Percentiles rank a stretch among this genome's conserved stretches.
Conservation (phyloP, 1,140 invertebrate species). For the Platyscapa corneri region DNA sequence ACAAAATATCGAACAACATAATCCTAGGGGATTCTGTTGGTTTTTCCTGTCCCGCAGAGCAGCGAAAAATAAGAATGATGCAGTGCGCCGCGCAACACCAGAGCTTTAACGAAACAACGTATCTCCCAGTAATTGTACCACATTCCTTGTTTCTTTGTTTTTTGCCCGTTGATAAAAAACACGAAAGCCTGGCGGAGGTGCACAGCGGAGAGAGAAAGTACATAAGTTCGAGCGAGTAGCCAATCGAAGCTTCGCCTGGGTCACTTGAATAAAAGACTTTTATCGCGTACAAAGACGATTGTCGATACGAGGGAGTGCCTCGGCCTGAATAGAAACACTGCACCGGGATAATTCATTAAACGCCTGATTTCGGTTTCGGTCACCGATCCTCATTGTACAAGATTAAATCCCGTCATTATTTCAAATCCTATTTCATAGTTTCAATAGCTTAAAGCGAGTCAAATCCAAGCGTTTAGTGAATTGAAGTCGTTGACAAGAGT, state of each 20-base stretch:
- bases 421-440: neutral
- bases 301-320: neutral
- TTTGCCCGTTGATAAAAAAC: neutral
- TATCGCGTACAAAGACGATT: neutral
- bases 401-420: neutral
- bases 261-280: neutral
- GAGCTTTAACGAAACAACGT: constrained; percentile 4
- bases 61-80: constrained; percentile 38
- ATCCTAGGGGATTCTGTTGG: constrained; percentile 26
- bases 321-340: neutral
- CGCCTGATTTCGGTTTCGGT: neutral
- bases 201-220: neutral
- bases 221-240: neutral
- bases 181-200: neutral
- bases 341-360: neutral
- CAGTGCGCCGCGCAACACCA: constrained; percentile 8
- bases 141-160: neutral
- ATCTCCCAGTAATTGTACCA: constrained; percentile 34
- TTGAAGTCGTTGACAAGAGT: neutral
- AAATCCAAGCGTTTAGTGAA: neutral
- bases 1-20: constrained; percentile 38
- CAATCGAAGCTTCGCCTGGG: neutral
- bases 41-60: neutral
- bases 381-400: neutral
- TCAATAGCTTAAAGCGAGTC: neutral